Base-by-base conservation (phyloP, 1,140 invertebrate genomes). In the Bombus sylvicola region DNA sequence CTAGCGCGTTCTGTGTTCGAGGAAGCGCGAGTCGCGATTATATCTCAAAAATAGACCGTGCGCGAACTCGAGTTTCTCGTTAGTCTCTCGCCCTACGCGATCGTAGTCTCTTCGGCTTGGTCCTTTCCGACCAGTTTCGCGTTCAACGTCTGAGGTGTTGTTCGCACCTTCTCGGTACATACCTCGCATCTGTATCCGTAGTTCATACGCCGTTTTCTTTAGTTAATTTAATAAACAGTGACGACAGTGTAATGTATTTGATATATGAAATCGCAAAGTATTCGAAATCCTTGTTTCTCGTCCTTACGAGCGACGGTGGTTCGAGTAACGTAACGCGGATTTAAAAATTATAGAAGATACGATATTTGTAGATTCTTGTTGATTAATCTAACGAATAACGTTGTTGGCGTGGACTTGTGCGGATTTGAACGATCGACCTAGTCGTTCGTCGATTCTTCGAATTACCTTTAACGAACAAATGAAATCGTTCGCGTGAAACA, bases 31-130 rank as follows among this genome's bases (percentile, higher is more conserved):
- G 85, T 89, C 81, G 81, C 69, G 85, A 90, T 90, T 89, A 87
- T 89, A 87, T 72, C 81, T 71, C 89, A 90, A 90, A 90, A 90
- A 89, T 90, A 90, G 89, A 76, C 53, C 39, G 81, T 53, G 66
- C 81, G 84, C 79, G 79, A 79, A 88, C 73, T 39, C 64, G 39
- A 53, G 41, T 18, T n/a, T 76, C 74, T 88, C 78, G 84, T 85
- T 87, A 90, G 71, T 73, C 71, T 90, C 89, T 64, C 69, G 69
- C 79, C 82, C 80, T 87, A 74, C 87, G 79, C 80, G 73, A 84
- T 59, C 71, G 34, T 34, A 57, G 41, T 18, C 74, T 41, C 59
- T 34, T 53, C 62, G 31, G 80, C 34, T 59, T 66, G 66, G 43
- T 84, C 73, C 90, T 90, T 83, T 28, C 25, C 28, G 77, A 85